A percentile compares a stretch with the other conserved stretches of the same genome.
Evolutionary conservation across 2,113 vertebrate genomes (phyloP).

Genomic region (Bubalus kerabau): DNA sequence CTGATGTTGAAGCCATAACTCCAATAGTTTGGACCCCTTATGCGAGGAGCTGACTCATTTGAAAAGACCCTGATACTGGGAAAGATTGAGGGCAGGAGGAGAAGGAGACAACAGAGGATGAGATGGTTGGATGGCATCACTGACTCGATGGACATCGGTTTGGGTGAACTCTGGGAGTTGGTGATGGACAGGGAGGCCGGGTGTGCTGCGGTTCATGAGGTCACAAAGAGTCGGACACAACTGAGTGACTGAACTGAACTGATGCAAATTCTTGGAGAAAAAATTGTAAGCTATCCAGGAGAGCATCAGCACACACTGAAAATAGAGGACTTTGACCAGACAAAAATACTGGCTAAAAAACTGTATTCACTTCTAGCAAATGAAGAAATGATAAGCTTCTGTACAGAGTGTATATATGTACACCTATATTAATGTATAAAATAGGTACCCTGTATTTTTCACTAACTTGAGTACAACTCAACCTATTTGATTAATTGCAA

Average conservation of each 20-base stretch:
- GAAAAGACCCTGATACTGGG: too few species aligned
- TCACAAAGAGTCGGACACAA: accelerated
- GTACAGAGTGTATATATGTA: not conserved
- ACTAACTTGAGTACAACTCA: not conserved
- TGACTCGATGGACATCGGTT: too few species aligned
- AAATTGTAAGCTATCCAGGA: not conserved
- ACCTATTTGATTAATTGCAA: not conserved
- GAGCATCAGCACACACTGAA: not conserved
- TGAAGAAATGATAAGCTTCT: not conserved
- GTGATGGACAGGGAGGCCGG: too few species aligned
- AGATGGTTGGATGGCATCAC: too few species aligned
- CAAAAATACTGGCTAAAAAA: not conserved
- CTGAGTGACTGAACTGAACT: too few species aligned
- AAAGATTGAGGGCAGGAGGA: too few species aligned
- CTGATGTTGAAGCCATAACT: too few species aligned
- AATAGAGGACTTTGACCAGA: not conserved
- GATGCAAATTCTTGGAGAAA: not conserved
- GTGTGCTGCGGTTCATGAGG: too few species aligned
- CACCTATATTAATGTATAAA: not conserved
- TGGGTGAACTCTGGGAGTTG: too few species aligned
- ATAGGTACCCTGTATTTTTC: not conserved
- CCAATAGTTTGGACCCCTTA: too few species aligned
- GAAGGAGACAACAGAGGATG: too few species aligned
- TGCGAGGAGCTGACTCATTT: too few species aligned
- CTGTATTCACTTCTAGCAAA: not conserved